These are phyloP conservation scores for Drosophila kuntzei DNA, from an alignment of 2,888 invertebrate species.

Conservation along the genomic window DNA sequence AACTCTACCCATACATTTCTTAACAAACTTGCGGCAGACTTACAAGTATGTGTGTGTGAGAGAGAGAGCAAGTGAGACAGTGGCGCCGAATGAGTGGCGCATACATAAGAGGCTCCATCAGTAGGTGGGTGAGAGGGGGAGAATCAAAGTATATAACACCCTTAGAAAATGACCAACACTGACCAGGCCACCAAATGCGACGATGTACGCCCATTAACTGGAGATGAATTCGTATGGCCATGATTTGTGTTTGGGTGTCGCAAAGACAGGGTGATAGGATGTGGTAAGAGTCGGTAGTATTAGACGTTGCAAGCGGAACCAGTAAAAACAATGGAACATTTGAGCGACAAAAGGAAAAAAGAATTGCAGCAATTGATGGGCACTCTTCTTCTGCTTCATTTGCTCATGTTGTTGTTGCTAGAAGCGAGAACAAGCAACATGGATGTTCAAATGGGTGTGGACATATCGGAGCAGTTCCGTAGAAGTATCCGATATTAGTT, in stretches of 20 bases:
- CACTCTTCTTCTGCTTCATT: conserved; percentile 15
- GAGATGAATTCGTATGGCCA: conserved; percentile 77
- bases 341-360: conserved; percentile 37
- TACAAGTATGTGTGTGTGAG: conserved; percentile 47
- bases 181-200: conserved; percentile 73
- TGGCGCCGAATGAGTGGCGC: conserved; percentile 36
- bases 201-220: conserved; percentile 80
- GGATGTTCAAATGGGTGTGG: conserved; percentile 58
- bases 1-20: conserved; percentile 53
- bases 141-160: conserved; percentile 71
- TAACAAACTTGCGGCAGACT: conserved; percentile 75
- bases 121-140: conserved; percentile 2
- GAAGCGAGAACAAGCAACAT: conserved; percentile 68
- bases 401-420: conserved; percentile 31
- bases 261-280: conserved; percentile 13
- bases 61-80: conserved; percentile 45
- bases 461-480: conserved; percentile 15
- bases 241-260: conserved; percentile 73
- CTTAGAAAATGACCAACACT: conserved; percentile 80
- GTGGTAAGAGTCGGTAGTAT: conserved; percentile 3
- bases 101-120: conserved; percentile 46
- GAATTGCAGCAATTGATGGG: conserved; percentile 72
- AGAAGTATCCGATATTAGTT: neutral
- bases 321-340: conserved; percentile 77
- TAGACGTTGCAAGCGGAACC: conserved; percentile 48